These are phyloP conservation scores for Leptinotarsa juncta DNA, from an alignment of 2,888 invertebrate species.

Conservation along the genomic window DNA sequence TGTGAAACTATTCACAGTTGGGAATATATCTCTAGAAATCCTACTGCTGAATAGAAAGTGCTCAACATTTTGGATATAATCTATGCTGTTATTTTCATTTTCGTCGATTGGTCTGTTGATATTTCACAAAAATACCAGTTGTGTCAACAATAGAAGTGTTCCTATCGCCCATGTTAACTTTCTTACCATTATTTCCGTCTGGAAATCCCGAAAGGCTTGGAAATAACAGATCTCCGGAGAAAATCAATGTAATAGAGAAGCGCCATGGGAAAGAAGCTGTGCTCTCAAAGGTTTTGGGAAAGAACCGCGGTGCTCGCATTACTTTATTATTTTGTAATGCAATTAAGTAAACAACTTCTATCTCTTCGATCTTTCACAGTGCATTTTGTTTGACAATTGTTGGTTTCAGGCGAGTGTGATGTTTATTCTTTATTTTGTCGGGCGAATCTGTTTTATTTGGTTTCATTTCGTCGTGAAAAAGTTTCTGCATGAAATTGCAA, in stretches of 20 bases:
- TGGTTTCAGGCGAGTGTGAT: background rate
- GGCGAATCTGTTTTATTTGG: too few relatives aligned
- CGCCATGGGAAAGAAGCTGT: slow-evolving; percentile 12
- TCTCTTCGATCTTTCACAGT: background rate
- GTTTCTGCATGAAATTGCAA: too few relatives aligned
- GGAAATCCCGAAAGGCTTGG: background rate
- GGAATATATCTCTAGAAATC: too few relatives aligned
- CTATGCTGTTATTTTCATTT: too few relatives aligned
- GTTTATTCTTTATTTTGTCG: too few relatives aligned
- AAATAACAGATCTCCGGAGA: slow-evolving; percentile 11
- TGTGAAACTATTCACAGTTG: too few relatives aligned
- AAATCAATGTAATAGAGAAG: slow-evolving; percentile 19
- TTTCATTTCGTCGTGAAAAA: too few relatives aligned
- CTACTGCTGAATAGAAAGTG: too few relatives aligned
- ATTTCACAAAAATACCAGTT: background rate
- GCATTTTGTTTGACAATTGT: background rate
- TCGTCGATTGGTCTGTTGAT: too few relatives aligned
- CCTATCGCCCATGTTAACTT: background rate
- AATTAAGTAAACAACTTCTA: slow-evolving; percentile 12
- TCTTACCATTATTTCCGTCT: background rate
- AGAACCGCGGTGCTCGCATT: slow-evolving; percentile 1
- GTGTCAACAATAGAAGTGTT: background rate
- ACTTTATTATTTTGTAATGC: slow-evolving; percentile 15
- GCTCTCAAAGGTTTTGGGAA: slow-evolving; percentile 7
- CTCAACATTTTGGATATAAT: too few relatives aligned